A percentile compares a stretch with the other conserved stretches of the same genome.
Conservation (phyloP, 2,797 vertebrate species). For the Enteromius anoplus region DNA sequence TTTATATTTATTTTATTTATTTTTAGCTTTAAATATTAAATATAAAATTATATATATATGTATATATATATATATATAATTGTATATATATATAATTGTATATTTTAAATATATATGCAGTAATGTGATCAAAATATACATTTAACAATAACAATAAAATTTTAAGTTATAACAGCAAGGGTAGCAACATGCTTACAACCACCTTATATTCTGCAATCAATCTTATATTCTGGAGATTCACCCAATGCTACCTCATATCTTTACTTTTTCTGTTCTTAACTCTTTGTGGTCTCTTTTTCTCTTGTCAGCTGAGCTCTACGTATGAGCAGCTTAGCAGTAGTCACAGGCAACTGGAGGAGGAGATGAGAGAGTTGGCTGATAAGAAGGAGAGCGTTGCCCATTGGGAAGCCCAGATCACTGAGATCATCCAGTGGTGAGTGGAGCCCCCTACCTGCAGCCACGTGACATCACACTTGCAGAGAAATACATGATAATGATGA, state of each 20-base stretch:
- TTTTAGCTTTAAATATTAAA: neutral
- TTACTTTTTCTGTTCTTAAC: neutral
- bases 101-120: neutral
- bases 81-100: neutral
- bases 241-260: neutral
- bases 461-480: slow-evolving; percentile 59
- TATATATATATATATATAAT: no score
- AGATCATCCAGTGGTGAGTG: slow-evolving; percentile 98
- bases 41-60: no score
- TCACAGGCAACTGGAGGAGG: slow-evolving; percentile 91
- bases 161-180: neutral
- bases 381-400: slow-evolving; percentile 98
- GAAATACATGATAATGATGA: slow-evolving; percentile 36
- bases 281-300: neutral
- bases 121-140: neutral
- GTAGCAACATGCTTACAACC: neutral
- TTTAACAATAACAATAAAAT: no score
- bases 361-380: slow-evolving; percentile 92
- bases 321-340: slow-evolving; percentile 85
- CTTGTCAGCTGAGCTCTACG: slow-evolving; percentile 80
- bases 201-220: neutral
- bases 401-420: slow-evolving; percentile 99
- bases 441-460: slow-evolving; percentile 49
- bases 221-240: neutral
- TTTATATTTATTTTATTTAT: neutral